A percentile compares a stretch with the other conserved stretches of the same genome.
Evolutionary conservation across 2,113 vertebrate genomes (phyloP).

Genomic region (Nesospiza acunhae): DNA sequence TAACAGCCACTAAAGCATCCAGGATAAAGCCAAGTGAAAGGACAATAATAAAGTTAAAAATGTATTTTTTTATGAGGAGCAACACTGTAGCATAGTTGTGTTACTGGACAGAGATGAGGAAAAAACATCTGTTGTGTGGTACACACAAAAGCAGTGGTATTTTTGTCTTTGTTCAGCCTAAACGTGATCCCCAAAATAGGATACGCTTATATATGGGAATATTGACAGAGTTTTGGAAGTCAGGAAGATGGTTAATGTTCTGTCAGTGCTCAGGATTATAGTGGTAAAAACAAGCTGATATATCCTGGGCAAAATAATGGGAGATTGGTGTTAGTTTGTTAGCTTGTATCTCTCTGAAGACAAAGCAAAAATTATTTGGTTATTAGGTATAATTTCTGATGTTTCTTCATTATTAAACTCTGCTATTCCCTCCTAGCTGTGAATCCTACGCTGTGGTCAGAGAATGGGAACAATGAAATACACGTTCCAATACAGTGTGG

Average conservation of each 20-base stretch:
- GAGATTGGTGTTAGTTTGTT: not conserved
- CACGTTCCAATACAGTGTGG: not conserved
- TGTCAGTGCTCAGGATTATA: not conserved
- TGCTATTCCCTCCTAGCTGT: not conserved
- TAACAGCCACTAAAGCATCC: conserved; percentile 19
- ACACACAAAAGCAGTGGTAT: not conserved
- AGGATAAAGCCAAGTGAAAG: conserved; percentile 27
- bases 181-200: not conserved
- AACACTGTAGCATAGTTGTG: not conserved
- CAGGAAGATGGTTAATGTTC: not conserved
- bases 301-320: not conserved
- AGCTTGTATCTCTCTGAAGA: not conserved
- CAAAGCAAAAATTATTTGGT: not conserved
- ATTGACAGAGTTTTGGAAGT: not conserved
- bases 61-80: not conserved
- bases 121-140: not conserved
- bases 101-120: not conserved
- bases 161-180: not conserved
- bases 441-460: not conserved
- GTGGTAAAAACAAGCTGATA: not conserved
- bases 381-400: not conserved
- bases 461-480: not conserved
- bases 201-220: not conserved
- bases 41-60: not conserved
- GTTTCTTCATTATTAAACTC: not conserved